Evolutionary conservation across 2,113 vertebrate species (phyloP).

Genomic region (Callipepla californica): DNA sequence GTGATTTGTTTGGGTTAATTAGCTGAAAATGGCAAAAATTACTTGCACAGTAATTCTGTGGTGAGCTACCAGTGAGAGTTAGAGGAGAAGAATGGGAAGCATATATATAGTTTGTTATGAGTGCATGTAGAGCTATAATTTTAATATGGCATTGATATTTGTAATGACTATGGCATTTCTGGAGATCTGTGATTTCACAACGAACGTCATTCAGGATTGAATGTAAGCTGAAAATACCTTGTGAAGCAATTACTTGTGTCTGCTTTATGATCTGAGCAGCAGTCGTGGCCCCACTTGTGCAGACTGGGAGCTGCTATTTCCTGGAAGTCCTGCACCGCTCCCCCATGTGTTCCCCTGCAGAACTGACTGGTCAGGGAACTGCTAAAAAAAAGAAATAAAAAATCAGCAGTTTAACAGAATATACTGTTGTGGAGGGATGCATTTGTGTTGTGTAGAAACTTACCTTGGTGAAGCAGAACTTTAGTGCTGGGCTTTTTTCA

Average conservation of each 20-base stretch:
- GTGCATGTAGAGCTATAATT: not conserved
- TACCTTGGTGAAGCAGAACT: not conserved
- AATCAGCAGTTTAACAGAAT: not conserved
- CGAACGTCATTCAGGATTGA: not conserved
- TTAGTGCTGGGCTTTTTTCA: not conserved
- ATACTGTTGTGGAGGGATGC: not conserved
- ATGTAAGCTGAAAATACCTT: not conserved
- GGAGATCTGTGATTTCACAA: not conserved
- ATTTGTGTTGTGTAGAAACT: not conserved
- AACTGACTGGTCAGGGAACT: not conserved
- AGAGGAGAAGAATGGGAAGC: not conserved
- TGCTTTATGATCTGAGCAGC: not conserved
- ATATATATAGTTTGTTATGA: not conserved
- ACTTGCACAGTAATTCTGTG: not conserved
- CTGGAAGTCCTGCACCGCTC: not conserved
- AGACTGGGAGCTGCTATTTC: not conserved
- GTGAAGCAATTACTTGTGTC: not conserved
- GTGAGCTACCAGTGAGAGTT: not conserved
- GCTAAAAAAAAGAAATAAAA: not conserved
- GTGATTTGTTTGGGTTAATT: conserved; percentile 33
- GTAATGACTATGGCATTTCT: not conserved
- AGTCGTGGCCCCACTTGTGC: no score
- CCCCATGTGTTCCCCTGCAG: not conserved
- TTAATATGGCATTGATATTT: not conserved
- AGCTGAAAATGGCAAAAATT: not conserved